A percentile compares a stretch with the other conserved stretches of the same genome.
Evolutionary conservation across 2,797 vertebrate genomes (phyloP).

Genomic region (Malacoraja senta): DNA sequence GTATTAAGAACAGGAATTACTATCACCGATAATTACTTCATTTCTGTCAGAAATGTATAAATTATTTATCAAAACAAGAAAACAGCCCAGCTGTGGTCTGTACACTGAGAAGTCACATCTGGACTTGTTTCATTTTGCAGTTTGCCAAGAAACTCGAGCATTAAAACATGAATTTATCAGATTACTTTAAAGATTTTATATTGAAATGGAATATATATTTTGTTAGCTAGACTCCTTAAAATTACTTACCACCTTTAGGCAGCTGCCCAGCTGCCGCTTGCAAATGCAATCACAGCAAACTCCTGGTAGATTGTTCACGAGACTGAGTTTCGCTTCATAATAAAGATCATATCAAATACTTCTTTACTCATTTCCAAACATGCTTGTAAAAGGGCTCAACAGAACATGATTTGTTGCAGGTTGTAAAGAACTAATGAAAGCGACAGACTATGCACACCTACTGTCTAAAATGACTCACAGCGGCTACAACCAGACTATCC

Average conservation of each 20-base stretch:
- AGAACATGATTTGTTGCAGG: too few relatives aligned
- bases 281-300: neutral
- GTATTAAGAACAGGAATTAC: neutral
- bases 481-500: neutral
- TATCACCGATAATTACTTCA: neutral
- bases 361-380: neutral
- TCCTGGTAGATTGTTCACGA: neutral
- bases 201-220: neutral
- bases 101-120: neutral
- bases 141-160: neutral
- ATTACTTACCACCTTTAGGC: conserved; percentile 10
- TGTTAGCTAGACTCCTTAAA: neutral
- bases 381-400: neutral
- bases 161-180: neutral
- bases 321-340: conserved; percentile 5
- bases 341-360: neutral
- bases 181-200: neutral
- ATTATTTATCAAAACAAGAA: neutral
- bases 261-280: neutral
- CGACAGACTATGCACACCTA: neutral
- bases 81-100: neutral
- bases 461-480: neutral
- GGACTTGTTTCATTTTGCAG: neutral
- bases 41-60: neutral
- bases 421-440: neutral